Percentiles rank a stretch among this genome's conserved stretches.
These are phyloP conservation scores for Cyprinodon diabolis DNA, from an alignment of 2,797 vertebrate genomes.

Conservation along the genomic window DNA sequence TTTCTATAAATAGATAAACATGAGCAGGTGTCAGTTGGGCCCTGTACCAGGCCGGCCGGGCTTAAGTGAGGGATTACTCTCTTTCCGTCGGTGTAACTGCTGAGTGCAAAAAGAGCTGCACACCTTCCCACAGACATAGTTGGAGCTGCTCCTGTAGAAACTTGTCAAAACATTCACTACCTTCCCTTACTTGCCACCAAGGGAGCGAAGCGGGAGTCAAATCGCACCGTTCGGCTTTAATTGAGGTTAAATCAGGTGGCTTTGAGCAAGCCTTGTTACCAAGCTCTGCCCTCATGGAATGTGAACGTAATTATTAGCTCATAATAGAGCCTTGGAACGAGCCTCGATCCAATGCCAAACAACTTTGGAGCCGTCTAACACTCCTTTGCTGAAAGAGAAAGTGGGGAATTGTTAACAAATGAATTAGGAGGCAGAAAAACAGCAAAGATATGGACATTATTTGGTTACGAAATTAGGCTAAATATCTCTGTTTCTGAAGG, in stretches of 20 bases:
- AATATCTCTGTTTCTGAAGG: slow-evolving; percentile 10
- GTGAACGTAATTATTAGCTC: slow-evolving; percentile 70
- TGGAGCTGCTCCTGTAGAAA: slow-evolving; percentile 1
- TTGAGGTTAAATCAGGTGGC: slow-evolving; percentile 69
- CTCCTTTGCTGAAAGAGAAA: slow-evolving; percentile 4
- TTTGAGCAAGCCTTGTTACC: slow-evolving; percentile 53
- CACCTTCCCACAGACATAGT: slow-evolving; percentile 23
- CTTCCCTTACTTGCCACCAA: slow-evolving; percentile 24
- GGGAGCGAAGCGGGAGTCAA: slow-evolving; percentile 48
- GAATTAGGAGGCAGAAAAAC: slow-evolving; percentile 5
- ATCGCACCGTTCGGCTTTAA: slow-evolving; percentile 63
- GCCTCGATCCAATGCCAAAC: slow-evolving; percentile 38
- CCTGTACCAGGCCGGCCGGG: too few species aligned
- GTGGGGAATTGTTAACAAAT: background rate
- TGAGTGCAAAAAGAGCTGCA: slow-evolving; percentile 43
- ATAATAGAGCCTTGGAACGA: slow-evolving; percentile 64
- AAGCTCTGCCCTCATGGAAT: slow-evolving; percentile 52
- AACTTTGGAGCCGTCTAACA: slow-evolving; percentile 37
- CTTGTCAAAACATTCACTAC: slow-evolving; percentile 23
- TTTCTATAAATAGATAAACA: too few species aligned
- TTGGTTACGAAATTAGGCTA: background rate
- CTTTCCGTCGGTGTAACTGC: slow-evolving; percentile 56
- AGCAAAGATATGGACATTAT: background rate
- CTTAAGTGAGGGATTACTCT: slow-evolving; percentile 21
- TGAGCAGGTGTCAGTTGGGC: background rate